phyloP scores from a whole-genome alignment of 2,888 invertebrate genomes.

The Drosophila anomalata region DNA sequence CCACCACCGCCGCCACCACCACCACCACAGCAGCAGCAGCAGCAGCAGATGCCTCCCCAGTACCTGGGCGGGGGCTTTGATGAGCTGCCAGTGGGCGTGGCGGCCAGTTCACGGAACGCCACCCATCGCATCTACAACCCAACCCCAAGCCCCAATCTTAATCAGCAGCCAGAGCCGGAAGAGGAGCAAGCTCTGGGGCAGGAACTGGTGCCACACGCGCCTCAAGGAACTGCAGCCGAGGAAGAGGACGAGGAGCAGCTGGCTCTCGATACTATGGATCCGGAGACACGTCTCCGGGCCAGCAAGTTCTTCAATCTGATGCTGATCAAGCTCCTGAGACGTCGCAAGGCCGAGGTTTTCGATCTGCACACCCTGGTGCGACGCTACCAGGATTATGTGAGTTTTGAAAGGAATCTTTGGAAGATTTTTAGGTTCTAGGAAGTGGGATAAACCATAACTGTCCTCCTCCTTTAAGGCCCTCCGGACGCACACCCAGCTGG shows the following conservation, averaged over 20 bases:
- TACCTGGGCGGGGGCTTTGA: not conserved
- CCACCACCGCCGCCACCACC: not conserved
- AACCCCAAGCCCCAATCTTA: not conserved
- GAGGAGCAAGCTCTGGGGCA: not conserved
- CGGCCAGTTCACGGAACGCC: not conserved
- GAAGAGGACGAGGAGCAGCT: not conserved
- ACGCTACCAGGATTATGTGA: constrained; percentile 38
- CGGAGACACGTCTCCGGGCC: constrained; percentile 27
- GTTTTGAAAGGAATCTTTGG: not conserved
- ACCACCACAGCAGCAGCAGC: not conserved
- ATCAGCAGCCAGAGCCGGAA: not conserved
- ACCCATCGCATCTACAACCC: not conserved
- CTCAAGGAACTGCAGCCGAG: constrained; percentile 12
- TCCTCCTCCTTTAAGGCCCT: not conserved
- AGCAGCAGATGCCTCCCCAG: not conserved
- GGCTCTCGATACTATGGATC: constrained; percentile 18
- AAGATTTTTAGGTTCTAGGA: not conserved
- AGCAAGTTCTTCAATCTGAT: constrained; percentile 41
- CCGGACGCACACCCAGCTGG: constrained; percentile 27
- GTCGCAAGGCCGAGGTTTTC: constrained; percentile 43
- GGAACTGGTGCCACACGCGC: not conserved
- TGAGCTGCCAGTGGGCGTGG: constrained; percentile 5
- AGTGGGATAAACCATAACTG: not conserved
- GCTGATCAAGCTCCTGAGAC: constrained; percentile 43
- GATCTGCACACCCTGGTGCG: constrained; percentile 24